These are phyloP conservation scores for Dallia pectoralis DNA, from an alignment of 2,797 vertebrate genomes.

Conservation along the genomic window DNA sequence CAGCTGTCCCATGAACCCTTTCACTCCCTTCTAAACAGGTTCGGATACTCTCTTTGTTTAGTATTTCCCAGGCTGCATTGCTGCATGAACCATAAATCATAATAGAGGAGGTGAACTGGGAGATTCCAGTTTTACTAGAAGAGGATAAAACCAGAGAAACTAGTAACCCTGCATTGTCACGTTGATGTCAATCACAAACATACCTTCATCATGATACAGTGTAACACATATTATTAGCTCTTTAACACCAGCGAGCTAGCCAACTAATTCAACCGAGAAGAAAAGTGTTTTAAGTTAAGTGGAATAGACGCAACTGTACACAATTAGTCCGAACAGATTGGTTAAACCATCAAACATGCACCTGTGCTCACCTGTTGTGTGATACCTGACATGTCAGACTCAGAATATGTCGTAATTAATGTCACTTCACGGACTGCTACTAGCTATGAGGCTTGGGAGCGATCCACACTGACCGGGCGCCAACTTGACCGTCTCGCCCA, in stretches of 20 bases:
- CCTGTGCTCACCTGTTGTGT: slow-evolving; percentile 60
- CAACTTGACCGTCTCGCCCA: background rate
- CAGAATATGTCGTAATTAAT: background rate
- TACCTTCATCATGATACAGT: background rate
- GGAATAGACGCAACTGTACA: no score
- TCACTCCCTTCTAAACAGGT: background rate
- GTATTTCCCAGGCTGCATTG: background rate
- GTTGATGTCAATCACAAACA: background rate
- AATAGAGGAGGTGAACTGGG: background rate
- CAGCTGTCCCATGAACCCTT: background rate
- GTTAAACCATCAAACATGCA: background rate
- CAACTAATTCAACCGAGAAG: background rate
- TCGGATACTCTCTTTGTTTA: background rate
- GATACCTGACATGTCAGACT: slow-evolving; percentile 62
- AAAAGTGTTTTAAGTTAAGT: background rate
- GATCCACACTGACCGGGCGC: background rate
- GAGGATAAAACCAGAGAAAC: background rate
- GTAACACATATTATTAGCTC: no score
- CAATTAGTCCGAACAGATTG: background rate
- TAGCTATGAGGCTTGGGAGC: background rate
- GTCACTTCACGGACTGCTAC: background rate
- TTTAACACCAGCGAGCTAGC: background rate
- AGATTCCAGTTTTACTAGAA: no score
- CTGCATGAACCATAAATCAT: background rate
- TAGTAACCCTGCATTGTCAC: background rate